Base-by-base conservation (phyloP, 1,140 invertebrate genomes). In the Anastrepha ludens region DNA sequence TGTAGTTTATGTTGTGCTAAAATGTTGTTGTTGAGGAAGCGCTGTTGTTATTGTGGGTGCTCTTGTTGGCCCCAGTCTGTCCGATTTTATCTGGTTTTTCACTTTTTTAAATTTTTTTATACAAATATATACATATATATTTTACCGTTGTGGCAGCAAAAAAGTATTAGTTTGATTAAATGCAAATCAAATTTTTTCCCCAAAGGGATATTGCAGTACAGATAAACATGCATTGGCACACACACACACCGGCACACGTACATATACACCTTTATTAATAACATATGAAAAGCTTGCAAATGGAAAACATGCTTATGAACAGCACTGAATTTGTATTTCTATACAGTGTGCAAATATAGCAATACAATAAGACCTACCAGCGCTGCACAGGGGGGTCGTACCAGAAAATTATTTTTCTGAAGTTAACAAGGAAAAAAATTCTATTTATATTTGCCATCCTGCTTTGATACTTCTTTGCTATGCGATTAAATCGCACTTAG, bases 141-240 rank as follows among this genome's bases (percentile, higher is more conserved):
- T 67, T 67, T 41, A 64, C 29, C 64, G 64, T 41, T 67, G 64
- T 2, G 17, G 7, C 13, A 74, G 44, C 41, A 74, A 74, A 44
- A 74, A 74, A 74, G 41, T 74, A 74, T 44, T 47, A 44, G 70
- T 74, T 74, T 74, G 44, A 74, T 74, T 74, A 74, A 74, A 74
- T 74, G 44, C 44, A 74, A 74, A 74, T 47, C 70, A 50, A 29
- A 50, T 15, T 50, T 67, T 47, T 47, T 15, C 41, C 70, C 39
- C 44, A n/a, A 17, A 74, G 70, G 64, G 64, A 39, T 74, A 17
- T 4, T 74, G 70, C 50, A 8, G 6, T 55, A 55, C 50, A 55
- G 6, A 8, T 6, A 11, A 55, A 55, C 7, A 47, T 50, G 13
- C 47, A 47, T 11, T 65, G 3, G 11, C 11, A 41, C 9, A 67